Evolutionary conservation across 2,797 vertebrate genomes (phyloP).

Genomic region (Pteronotus mesoamericanus): DNA sequence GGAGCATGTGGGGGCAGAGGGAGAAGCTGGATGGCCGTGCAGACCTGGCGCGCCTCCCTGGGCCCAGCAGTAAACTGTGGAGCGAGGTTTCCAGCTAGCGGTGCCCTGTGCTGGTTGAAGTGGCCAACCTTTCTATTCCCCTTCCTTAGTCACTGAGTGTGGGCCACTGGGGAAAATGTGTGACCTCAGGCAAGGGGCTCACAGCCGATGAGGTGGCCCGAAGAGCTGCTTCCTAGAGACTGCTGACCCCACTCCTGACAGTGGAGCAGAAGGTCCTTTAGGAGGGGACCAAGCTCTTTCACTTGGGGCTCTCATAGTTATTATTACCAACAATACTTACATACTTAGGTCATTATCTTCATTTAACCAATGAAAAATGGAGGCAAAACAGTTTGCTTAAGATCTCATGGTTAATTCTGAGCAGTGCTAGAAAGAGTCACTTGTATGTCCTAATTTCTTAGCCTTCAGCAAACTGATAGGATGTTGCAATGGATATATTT

Average conservation of each 20-base stretch:
- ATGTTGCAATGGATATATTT: background rate
- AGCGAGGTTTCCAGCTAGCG: background rate
- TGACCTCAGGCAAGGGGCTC: background rate
- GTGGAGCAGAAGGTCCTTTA: background rate
- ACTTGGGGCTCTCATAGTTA: background rate
- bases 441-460: background rate
- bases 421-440: background rate
- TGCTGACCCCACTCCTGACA: background rate
- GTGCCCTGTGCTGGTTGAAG: background rate
- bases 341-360: background rate
- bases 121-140: fast-evolving
- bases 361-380: background rate
- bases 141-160: background rate
- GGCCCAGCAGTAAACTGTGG: background rate
- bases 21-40: background rate
- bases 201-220: background rate
- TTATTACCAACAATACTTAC: background rate
- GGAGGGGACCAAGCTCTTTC: background rate
- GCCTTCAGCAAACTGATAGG: background rate
- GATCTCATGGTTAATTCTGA: background rate
- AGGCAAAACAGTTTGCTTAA: background rate
- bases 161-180: background rate
- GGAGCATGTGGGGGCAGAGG: background rate
- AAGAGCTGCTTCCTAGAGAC: background rate
- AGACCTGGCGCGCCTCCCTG: background rate